These are phyloP conservation scores for Meles meles DNA, from an alignment of 2,113 vertebrate species.

Conservation along the genomic window DNA sequence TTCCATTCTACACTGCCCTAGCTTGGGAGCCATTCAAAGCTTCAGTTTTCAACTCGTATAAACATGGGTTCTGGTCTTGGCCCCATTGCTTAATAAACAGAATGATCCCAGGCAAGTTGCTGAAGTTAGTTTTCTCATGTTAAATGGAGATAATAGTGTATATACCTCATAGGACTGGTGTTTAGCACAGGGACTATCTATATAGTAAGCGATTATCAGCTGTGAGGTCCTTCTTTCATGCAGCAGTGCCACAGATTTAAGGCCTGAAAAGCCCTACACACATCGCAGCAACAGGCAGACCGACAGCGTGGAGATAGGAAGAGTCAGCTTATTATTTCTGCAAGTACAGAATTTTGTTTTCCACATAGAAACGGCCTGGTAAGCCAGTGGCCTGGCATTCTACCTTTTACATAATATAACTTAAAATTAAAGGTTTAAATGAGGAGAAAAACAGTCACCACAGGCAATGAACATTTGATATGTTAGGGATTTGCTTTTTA, in stretches of 20 bases:
- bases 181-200: background rate
- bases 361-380: background rate
- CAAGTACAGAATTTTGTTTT: slow-evolving; percentile 29
- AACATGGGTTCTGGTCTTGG: slow-evolving; percentile 23
- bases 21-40: background rate
- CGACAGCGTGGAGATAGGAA: background rate
- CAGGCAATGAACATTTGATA: background rate
- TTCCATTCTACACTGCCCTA: background rate
- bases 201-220: background rate
- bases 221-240: background rate
- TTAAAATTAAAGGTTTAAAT: slow-evolving; percentile 45
- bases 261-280: background rate
- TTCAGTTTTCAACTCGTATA: background rate
- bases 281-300: background rate
- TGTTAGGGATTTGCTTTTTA: slow-evolving; percentile 15
- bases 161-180: background rate
- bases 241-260: background rate
- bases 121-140: background rate
- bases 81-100: background rate
- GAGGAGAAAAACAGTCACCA: slow-evolving; percentile 51
- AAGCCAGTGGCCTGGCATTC: background rate
- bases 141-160: slow-evolving; percentile 8
- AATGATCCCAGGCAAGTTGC: background rate
- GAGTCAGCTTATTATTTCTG: slow-evolving; percentile 42
- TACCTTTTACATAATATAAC: background rate